Percentiles rank a stretch among this genome's conserved stretches.
phyloP scores from a whole-genome alignment of 30 jellyfish, hydroid and myxozoan species.

The Haliclystus octoradiatus region DNA sequence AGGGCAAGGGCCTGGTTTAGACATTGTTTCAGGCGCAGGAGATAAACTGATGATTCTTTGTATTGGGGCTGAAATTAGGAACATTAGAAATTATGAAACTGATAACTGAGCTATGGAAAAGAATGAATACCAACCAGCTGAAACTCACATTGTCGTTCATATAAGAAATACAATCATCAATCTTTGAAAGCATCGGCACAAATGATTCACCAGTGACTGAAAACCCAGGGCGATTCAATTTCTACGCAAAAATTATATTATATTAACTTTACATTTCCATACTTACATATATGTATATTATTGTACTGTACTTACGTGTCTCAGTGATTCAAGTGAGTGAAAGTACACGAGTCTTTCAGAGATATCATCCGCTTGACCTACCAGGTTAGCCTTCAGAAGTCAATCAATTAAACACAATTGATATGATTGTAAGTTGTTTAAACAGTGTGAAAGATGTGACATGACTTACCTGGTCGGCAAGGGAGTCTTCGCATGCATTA shows the following conservation, averaged over 20 bases:
- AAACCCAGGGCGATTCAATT: slow-evolving; percentile 43
- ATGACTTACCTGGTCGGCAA: slow-evolving; percentile 66
- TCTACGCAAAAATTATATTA: slow-evolving; percentile 14
- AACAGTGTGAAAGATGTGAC: not conserved
- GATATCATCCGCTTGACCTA: slow-evolving; percentile 71
- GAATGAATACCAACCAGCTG: no score
- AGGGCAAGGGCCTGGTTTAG: slow-evolving; percentile 73
- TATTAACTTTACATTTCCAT: not conserved
- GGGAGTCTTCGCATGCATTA: slow-evolving; percentile 93
- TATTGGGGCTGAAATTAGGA: slow-evolving; percentile 49
- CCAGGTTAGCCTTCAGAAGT: slow-evolving; percentile 54
- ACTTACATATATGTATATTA: not conserved
- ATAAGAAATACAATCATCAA: slow-evolving; percentile 78
- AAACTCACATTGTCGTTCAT: slow-evolving; percentile 65
- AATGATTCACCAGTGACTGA: slow-evolving; percentile 90
- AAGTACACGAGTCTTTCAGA: slow-evolving; percentile 61
- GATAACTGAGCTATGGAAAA: no score
- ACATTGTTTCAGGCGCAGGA: slow-evolving; percentile 67
- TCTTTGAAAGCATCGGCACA: slow-evolving; percentile 61
- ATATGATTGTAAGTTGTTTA: not conserved
- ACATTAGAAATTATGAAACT: no score
- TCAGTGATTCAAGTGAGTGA: slow-evolving; percentile 51
- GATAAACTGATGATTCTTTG: slow-evolving; percentile 70
- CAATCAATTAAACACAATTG: not conserved
- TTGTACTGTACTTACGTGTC: slow-evolving; percentile 37